Base-by-base conservation (phyloP, 2,113 vertebrate genomes). In the Leptocoma aspasia region DNA sequence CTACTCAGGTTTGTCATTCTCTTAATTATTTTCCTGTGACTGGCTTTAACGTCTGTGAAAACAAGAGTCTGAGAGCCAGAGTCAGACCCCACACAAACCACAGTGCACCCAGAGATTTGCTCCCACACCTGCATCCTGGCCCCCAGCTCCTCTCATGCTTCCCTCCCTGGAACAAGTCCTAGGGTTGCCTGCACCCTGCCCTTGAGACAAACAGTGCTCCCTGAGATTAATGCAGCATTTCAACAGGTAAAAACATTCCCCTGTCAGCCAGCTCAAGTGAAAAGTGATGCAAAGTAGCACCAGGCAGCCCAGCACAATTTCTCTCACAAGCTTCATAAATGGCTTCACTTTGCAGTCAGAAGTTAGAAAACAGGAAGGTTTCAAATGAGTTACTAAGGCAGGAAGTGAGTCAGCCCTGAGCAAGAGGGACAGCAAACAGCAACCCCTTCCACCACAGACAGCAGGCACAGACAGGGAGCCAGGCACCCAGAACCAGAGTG, bases 401-500 rank as follows among this genome's bases (percentile, higher is more conserved):
- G 93, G 94, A 97, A 93, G 75, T 95, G 94, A 97, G 82, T 96
- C 94, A 95, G 75, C 82, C 60, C 54, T 13, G 21, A 90, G 78
- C 75, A 44, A 35, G 54, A 70, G 63, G 59, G 85, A 92, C 75
- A 86, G 87, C 68, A 84, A 83, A 30, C 14, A 95, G 78, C 82
- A 82, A 21, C 11, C 28, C 31, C 45, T 64, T 39, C 11, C 33
- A 8, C 11, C 26, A 13, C 73, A 71, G 69, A 7, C 39, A 76
- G 5, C 49, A 33, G 66, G 15, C 57, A 53, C 2, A 13, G 54
- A 21, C 28, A 23, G 0, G 0, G n/a, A 37, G 80, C 15, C 1
- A 2, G 39, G 42, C 8, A 0, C 14, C 44, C 73, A 68, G 59
- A 78, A 1, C 26, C 4, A 2, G 30, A 50, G 33, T 0, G 13